Conservation (phyloP, 2,888 invertebrate species). For the Cactoblastis cactorum region DNA sequence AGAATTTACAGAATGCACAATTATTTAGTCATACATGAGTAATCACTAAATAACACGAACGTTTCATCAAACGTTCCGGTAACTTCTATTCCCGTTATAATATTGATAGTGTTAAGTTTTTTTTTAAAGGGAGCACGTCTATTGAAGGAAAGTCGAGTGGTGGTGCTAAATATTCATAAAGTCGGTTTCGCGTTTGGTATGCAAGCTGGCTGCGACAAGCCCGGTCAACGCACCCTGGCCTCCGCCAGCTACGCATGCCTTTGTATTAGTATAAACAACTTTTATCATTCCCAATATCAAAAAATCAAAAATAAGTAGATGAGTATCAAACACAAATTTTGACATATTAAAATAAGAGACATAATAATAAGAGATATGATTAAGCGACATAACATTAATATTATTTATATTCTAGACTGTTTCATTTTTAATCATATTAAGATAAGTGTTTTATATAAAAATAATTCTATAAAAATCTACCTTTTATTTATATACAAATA, state of each 20-base stretch:
- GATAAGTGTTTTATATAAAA: no score
- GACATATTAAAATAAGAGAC: no score
- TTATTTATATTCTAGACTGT: no score
- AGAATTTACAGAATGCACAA: no score
- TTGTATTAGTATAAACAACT: constrained; percentile 17
- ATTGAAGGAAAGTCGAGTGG: constrained; percentile 63
- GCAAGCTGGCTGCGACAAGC: constrained; percentile 48
- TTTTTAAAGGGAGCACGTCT: constrained; percentile 44
- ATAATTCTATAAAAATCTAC: not conserved
- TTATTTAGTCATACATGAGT: no score
- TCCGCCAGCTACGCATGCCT: constrained; percentile 32
- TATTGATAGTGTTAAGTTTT: constrained; percentile 30
- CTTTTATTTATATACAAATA: not conserved
- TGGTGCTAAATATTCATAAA: constrained; percentile 65
- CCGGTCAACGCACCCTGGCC: constrained; percentile 57
- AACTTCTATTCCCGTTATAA: constrained; percentile 49
- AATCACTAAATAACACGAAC: not conserved
- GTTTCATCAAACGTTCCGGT: constrained; percentile 22
- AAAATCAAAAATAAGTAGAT: no score
- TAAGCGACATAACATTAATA: no score
- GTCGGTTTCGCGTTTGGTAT: constrained; percentile 44
- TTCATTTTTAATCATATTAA: no score
- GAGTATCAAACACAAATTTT: no score
- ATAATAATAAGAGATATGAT: no score
- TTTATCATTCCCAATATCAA: not conserved